Evolutionary conservation across 2,888 invertebrate species (phyloP).

Genomic region (Embidobia sp.): DNA sequence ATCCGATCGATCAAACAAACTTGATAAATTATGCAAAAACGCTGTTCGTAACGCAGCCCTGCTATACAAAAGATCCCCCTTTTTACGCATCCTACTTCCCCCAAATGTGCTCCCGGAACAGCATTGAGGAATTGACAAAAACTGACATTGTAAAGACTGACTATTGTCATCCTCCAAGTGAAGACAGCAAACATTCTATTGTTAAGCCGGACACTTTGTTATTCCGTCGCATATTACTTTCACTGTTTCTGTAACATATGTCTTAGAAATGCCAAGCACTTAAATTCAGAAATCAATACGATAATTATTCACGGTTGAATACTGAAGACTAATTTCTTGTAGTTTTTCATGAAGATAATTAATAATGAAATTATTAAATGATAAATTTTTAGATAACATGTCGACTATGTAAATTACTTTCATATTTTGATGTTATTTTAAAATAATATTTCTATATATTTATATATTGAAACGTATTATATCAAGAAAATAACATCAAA

Average conservation of each 20-base stretch:
- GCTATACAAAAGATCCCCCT: slow-evolving; percentile 59
- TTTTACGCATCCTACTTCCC: slow-evolving; percentile 58
- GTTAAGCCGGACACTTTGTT: slow-evolving; percentile 69
- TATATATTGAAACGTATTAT: too few relatives aligned
- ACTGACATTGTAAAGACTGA: slow-evolving; percentile 77
- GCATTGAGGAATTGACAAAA: slow-evolving; percentile 77
- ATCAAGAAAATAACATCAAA: too few relatives aligned
- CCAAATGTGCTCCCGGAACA: slow-evolving; percentile 61
- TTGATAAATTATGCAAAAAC: slow-evolving; percentile 77
- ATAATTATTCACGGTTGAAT: slow-evolving; percentile 23
- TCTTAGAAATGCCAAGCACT: slow-evolving; percentile 35
- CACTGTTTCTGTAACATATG: slow-evolving; percentile 49
- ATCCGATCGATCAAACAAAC: slow-evolving; percentile 76
- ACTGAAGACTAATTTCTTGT: not conserved
- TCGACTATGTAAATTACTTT: too few relatives aligned
- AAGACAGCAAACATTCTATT: slow-evolving; percentile 80
- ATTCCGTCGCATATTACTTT: slow-evolving; percentile 54
- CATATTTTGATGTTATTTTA: too few relatives aligned
- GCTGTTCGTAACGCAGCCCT: slow-evolving; percentile 65
- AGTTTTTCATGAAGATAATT: not conserved
- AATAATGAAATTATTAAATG: too few relatives aligned
- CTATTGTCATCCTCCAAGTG: slow-evolving; percentile 75
- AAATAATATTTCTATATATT: too few relatives aligned
- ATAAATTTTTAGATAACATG: too few relatives aligned
- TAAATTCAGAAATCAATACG: slow-evolving; percentile 41